phyloP scores from a whole-genome alignment of 2,888 invertebrate species.

The Coleophora flavipennella region DNA sequence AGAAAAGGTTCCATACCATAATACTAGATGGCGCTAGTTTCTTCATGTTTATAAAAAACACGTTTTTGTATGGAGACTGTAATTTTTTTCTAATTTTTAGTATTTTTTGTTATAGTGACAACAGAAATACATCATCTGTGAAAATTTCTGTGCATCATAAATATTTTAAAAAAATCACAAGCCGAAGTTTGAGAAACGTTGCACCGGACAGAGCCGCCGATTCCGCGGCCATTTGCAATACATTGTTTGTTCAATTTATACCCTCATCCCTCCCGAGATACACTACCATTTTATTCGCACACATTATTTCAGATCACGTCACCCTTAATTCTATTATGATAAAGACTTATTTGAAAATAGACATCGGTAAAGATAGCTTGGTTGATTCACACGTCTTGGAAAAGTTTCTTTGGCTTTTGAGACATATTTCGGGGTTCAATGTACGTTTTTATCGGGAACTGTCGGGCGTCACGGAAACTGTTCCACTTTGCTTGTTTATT shows the following conservation, averaged over 20 bases:
- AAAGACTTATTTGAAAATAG: slow-evolving; percentile 18
- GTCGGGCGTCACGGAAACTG: neutral
- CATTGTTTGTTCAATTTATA: slow-evolving; percentile 66
- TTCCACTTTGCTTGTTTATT: too few species aligned
- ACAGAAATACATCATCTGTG: too few species aligned
- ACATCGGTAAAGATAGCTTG: slow-evolving; percentile 12
- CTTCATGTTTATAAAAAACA: too few species aligned
- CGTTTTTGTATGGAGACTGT: too few species aligned
- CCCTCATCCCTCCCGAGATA: slow-evolving; percentile 40
- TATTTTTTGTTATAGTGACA: too few species aligned
- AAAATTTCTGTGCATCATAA: too few species aligned
- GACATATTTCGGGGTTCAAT: slow-evolving; percentile 12
- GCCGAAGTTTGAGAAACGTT: slow-evolving; percentile 35
- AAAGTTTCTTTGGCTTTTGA: slow-evolving; percentile 21
- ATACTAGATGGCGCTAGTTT: too few species aligned
- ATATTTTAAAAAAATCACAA: too few species aligned
- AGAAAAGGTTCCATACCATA: too few species aligned
- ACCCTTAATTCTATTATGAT: slow-evolving; percentile 16
- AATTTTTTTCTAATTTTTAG: too few species aligned
- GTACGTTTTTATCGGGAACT: slow-evolving; percentile 12
- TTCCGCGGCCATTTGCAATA: slow-evolving; percentile 54
- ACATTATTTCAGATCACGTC: slow-evolving; percentile 9
- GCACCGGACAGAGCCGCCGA: slow-evolving; percentile 31
- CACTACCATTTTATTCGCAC: slow-evolving; percentile 26
- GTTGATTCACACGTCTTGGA: slow-evolving; percentile 30